Evolutionary conservation across 2,113 vertebrate species (phyloP).

Genomic region (Tichodroma muraria): DNA sequence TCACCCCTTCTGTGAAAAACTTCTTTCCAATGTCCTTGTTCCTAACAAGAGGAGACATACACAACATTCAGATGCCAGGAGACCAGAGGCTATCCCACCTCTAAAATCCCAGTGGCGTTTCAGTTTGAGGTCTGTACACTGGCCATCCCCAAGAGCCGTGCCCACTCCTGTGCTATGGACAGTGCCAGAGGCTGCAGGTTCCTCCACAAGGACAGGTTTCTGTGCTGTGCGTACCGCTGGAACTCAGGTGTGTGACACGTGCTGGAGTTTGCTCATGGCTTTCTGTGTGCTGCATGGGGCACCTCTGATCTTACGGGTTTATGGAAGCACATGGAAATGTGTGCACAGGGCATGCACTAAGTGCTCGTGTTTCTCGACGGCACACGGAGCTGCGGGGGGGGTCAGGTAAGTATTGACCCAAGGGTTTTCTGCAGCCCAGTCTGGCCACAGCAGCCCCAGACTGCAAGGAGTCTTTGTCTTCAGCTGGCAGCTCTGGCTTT

Average conservation of each 20-base stretch:
- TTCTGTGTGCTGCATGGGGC: not conserved
- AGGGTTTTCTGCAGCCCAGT: not conserved
- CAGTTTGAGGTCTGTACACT: not conserved
- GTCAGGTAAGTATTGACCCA: not conserved
- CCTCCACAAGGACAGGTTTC: rapidly evolving
- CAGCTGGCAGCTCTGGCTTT: not conserved
- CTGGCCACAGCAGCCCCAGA: not conserved
- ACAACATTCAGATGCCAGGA: not conserved
- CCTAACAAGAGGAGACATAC: not conserved
- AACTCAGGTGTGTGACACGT: rapidly evolving
- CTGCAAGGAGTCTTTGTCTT: conserved; percentile 1
- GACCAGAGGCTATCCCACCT: not conserved
- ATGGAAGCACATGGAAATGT: not conserved
- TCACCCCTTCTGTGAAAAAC: not conserved
- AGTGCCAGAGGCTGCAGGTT: not conserved
- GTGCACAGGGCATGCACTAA: rapidly evolving
- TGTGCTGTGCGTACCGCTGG: rapidly evolving
- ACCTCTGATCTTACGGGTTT: rapidly evolving
- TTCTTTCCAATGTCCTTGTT: not conserved
- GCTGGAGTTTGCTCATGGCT: rapidly evolving
- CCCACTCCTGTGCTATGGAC: rapidly evolving
- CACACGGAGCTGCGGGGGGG: rapidly evolving
- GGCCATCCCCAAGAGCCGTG: not conserved
- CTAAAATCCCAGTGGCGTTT: not conserved
- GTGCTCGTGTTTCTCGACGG: rapidly evolving